Evolutionary conservation across 2,113 vertebrate genomes (phyloP).

Genomic region (Microcebus lehilahytsara): DNA sequence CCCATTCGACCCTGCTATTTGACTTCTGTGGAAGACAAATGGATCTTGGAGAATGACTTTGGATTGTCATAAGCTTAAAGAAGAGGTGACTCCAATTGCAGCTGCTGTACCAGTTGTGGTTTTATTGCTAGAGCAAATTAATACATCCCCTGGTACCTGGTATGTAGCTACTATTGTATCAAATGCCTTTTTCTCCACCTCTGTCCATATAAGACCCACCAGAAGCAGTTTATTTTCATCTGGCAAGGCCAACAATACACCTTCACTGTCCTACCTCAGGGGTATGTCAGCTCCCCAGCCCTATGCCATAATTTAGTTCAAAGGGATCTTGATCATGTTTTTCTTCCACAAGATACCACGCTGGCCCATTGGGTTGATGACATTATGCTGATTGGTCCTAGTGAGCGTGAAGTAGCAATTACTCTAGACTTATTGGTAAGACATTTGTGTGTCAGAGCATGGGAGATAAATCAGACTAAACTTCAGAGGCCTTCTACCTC

Average conservation of each 20-base stretch:
- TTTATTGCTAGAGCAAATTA: neutral
- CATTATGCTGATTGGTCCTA: neutral
- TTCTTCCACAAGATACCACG: neutral
- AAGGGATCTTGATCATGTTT: neutral
- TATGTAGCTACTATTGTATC: neutral
- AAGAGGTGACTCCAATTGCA: neutral
- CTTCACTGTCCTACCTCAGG: neutral
- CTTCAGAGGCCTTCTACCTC: neutral
- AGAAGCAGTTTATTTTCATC: neutral
- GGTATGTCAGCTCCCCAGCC: neutral
- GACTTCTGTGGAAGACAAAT: neutral
- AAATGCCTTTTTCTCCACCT: neutral
- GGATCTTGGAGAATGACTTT: neutral
- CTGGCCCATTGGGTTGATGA: neutral
- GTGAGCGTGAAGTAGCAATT: neutral
- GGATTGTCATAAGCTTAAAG: neutral
- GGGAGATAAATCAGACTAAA: neutral
- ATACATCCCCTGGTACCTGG: neutral
- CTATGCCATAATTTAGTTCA: neutral
- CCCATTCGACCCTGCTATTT: neutral
- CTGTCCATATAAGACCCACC: neutral
- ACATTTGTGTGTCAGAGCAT: neutral
- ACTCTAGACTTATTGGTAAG: neutral
- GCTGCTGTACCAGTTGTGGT: neutral
- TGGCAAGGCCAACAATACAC: neutral